Percentiles rank a stretch among this genome's conserved stretches.
Conservation (phyloP, 2,113 vertebrate genomes). For the Microtus oregoni region DNA sequence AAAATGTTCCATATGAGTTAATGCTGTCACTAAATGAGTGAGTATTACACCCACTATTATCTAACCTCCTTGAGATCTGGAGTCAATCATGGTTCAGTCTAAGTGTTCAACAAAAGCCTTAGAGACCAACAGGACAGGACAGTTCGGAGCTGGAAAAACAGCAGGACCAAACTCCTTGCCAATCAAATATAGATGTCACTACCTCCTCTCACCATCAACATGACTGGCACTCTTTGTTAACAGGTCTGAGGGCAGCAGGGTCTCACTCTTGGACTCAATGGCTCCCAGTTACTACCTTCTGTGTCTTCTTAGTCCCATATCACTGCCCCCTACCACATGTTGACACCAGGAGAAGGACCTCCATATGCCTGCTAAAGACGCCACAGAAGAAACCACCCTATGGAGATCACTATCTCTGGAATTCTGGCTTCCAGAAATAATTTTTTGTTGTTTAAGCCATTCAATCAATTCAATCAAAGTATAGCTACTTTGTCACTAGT, state of each 20-base stretch:
- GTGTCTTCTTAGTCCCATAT: not conserved
- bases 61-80: not conserved
- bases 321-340: not conserved
- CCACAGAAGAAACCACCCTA: not conserved
- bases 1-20: conserved; percentile 16
- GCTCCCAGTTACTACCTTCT: not conserved
- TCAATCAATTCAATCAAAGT: not conserved
- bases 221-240: conserved; percentile 14
- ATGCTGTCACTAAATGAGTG: not conserved
- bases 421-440: not conserved
- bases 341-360: not conserved
- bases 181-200: not conserved
- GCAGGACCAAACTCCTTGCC: not conserved
- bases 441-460: not conserved
- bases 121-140: not conserved
- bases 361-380: not conserved
- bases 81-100: not conserved
- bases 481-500: not conserved
- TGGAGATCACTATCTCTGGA: not conserved
- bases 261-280: not conserved
- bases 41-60: not conserved
- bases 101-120: not conserved
- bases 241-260: not conserved
- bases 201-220: conserved; percentile 8
- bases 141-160: not conserved